These are phyloP conservation scores for Silurus asotus DNA, from an alignment of 2,113 vertebrate species.

Conservation along the genomic window DNA sequence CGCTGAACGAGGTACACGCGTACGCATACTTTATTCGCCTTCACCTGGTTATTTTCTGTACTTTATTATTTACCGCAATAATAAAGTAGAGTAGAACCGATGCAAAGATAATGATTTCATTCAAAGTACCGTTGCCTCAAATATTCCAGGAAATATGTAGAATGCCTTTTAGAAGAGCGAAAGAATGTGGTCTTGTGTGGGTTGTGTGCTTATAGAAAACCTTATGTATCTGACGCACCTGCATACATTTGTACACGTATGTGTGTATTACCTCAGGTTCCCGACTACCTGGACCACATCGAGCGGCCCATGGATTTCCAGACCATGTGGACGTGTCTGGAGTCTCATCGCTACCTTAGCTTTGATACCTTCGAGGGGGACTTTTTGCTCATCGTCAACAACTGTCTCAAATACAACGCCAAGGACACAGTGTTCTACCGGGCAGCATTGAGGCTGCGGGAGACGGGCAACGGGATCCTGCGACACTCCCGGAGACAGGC, in stretches of 20 bases:
- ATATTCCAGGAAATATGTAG: not conserved
- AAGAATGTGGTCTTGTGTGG: not conserved
- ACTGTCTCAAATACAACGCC: conserved; percentile 98
- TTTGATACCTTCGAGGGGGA: conserved; percentile 95
- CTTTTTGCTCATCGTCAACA: conserved; percentile 97
- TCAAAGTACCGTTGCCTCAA: not conserved
- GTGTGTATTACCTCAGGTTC: conserved; percentile 75
- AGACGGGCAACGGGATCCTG: conserved; percentile 85
- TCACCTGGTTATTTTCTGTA: not conserved
- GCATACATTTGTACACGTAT: not conserved
- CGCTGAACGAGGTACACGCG: conserved; percentile 88
- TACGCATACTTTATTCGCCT: not conserved
- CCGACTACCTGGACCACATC: conserved; percentile 97
- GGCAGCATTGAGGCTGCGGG: conserved; percentile 88
- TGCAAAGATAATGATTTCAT: not conserved
- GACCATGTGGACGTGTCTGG: conserved; percentile 95
- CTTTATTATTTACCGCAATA: not conserved
- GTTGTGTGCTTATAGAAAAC: not conserved
- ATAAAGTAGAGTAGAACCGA: not conserved
- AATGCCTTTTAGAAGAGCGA: not conserved
- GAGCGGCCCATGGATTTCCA: conserved; percentile 99
- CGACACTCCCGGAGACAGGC: conserved; percentile 90
- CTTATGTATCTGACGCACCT: not conserved
- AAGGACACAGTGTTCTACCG: conserved; percentile 99
- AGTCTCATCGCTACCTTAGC: conserved; percentile 92